Base-by-base conservation (phyloP, 2,797 vertebrate species). In the Enteromius radiatus region DNA sequence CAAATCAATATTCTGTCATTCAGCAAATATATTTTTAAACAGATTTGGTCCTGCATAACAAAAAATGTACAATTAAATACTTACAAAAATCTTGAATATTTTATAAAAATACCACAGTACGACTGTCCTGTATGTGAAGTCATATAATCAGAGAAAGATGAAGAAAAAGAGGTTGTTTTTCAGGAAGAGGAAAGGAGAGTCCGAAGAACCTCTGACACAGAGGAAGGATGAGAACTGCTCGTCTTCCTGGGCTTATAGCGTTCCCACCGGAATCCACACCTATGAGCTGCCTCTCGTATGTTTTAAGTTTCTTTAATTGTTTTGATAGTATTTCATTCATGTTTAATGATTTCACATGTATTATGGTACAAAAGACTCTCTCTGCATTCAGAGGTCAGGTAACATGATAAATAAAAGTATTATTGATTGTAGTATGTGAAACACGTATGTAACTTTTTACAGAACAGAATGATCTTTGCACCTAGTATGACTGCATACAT, bases 361-460 rank as follows among this genome's bases (percentile, higher is more conserved):
- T 61, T 75, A 71, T 68, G 86, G 83, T 86, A 86, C 75, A 52
- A 83, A 81, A 69, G 78, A 75, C 81, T 61, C 71, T 19, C 69
- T 84, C 77, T 78, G 54, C 26, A 33, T 83, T 84, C 76, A 76
- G 74, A 85, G 75, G 70, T 67, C 70, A 71, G 75, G 76, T 74
- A n/a, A 81, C 54, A n/a, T 45, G 28, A 80, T 45, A 76, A 45
- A 43, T 76, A 43, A 33, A 71, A 61, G 75, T 83, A 23, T 78
- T 61, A 74, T 81, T 65, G 45, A 73, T 71, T 10, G 14, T 78
- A 61, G 36, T 73, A 84, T 56, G 67, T 84, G n/a, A 70, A 84
- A 76, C 77, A 43, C 11, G 28, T 74, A 59, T 81, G 43, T 80
- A 80, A 52, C 76, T 63, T 65, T 80, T 70, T 49, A 38, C 75